These are phyloP conservation scores for Acanthurus lineatus DNA, from an alignment of 2,797 vertebrate genomes.

Conservation along the genomic window DNA sequence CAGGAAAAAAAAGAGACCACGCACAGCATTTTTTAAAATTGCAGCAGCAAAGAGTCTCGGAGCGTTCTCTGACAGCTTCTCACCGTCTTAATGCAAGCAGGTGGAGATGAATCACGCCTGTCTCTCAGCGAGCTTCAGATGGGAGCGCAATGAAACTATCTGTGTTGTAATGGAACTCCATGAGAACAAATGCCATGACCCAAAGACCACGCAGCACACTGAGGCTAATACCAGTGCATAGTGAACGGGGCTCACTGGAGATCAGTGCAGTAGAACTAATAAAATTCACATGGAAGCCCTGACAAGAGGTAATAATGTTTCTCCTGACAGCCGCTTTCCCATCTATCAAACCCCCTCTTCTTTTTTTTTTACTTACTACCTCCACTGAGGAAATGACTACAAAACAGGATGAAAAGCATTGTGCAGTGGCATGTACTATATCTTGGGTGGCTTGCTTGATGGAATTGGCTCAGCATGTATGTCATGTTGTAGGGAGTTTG, in stretches of 20 bases:
- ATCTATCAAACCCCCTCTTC: constrained; percentile 64
- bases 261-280: constrained; percentile 67
- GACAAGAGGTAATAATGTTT: constrained; percentile 70
- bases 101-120: constrained; percentile 20
- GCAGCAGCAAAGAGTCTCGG: constrained; percentile 1
- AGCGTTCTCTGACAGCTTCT: constrained; percentile 30
- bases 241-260: constrained; percentile 44
- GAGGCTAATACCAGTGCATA: constrained; percentile 45
- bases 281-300: constrained; percentile 64
- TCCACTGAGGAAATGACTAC: constrained; percentile 62
- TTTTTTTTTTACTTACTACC: constrained; percentile 59
- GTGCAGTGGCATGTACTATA: constrained; percentile 70
- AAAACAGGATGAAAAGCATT: constrained; percentile 77
- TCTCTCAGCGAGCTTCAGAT: constrained; percentile 18
- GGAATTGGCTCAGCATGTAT: constrained; percentile 77
- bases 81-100: constrained; percentile 16
- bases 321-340: constrained; percentile 63
- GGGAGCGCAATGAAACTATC: constrained; percentile 38
- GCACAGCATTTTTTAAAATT: constrained; percentile 25
- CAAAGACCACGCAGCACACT: constrained; percentile 40
- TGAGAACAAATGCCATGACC: constrained; percentile 44
- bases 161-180: constrained; percentile 55
- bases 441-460: constrained; percentile 80
- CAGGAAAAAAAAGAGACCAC: neutral
- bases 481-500: constrained; percentile 77